Evolutionary conservation across 2,113 vertebrate species (phyloP), one percentile per base, ranked within the genome.

Genomic region (Dascyllus trimaculatus): DNA sequence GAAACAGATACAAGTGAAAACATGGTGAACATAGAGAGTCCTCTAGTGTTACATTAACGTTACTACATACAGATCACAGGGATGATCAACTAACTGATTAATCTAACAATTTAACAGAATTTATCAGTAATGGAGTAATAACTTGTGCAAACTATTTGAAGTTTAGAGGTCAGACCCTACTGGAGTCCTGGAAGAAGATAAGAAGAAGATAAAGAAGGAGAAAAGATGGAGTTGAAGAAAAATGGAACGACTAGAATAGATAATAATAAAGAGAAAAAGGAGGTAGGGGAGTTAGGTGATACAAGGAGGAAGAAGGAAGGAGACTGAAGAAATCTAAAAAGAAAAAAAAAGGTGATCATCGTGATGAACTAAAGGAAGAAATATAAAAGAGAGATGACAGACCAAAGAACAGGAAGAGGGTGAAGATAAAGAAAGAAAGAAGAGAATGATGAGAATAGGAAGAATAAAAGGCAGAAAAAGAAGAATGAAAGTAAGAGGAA

Each of bases 31-130:
- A 67, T 2, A 54, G 62, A 72, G 56, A 25, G 78, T 61, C 70
- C 70, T 80, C 78, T 74, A 54, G 62, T 80, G 78, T 73, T 32
- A 4, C 14, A 35, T 48, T 48, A 25, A 38, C 3, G 11, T 61
- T 29, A 73, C 29, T 68, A 11, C 57, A 61, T 4, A 19, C 3
- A 53, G 6, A 59, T 32, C 17, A 69, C 48, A 54, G 4, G 4
- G 29, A 60, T 10, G 22, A 22, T 2, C 7, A 35, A 35, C 32
- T 35, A 35, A 35, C 32, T 35, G 32, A 35, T 35, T 9, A 35
- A 35, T 35, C 7, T 8, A 1, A 35, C 2, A 0, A 35, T 9
- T 35, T 35, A 35, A 10, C 32, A 35, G 8, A 9, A 35, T 8
- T 10, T 35, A 35, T 35, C 8, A 35, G 32, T 6, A 10, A 7